Conservation (phyloP, 2,888 invertebrate genomes). For the Caenorhabditis drosophilae region DNA sequence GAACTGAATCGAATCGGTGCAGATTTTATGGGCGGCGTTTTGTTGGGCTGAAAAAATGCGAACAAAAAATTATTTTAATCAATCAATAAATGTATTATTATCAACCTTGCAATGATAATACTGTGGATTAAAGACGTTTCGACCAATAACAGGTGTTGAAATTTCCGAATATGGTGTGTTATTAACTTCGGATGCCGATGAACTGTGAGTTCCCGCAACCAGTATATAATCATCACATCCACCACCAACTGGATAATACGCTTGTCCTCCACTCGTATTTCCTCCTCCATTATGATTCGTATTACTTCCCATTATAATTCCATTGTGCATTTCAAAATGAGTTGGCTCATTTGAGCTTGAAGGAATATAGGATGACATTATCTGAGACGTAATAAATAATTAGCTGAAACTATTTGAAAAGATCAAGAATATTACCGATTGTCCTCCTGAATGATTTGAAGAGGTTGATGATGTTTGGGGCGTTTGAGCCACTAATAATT, state of each 20-base stretch:
- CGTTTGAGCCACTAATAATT: too few species aligned
- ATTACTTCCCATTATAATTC: conserved; percentile 9
- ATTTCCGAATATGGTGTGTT: conserved; percentile 23
- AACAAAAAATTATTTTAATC: neutral
- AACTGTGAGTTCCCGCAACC: neutral
- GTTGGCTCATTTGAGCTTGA: conserved; percentile 20
- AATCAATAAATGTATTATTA: neutral
- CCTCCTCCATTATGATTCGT: too few species aligned
- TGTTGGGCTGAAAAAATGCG: neutral
- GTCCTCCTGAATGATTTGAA: too few species aligned
- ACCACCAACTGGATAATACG: conserved; percentile 30
- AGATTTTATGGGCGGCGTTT: neutral
- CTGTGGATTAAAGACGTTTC: conserved; percentile 30
- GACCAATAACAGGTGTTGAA: neutral
- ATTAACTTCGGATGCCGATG: conserved; percentile 10
- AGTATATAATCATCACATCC: conserved; percentile 31
- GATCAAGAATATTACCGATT: too few species aligned
- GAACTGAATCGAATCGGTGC: neutral
- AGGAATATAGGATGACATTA: conserved; percentile 18
- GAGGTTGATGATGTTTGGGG: too few species aligned
- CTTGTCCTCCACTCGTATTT: neutral
- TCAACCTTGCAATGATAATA: conserved; percentile 31
- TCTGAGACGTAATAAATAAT: conserved; percentile 5
- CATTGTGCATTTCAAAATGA: conserved; percentile 22
- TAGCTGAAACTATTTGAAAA: too few species aligned